phyloP scores from a whole-genome alignment of 1,140 invertebrate species.

The Xylocopa sonorina region DNA sequence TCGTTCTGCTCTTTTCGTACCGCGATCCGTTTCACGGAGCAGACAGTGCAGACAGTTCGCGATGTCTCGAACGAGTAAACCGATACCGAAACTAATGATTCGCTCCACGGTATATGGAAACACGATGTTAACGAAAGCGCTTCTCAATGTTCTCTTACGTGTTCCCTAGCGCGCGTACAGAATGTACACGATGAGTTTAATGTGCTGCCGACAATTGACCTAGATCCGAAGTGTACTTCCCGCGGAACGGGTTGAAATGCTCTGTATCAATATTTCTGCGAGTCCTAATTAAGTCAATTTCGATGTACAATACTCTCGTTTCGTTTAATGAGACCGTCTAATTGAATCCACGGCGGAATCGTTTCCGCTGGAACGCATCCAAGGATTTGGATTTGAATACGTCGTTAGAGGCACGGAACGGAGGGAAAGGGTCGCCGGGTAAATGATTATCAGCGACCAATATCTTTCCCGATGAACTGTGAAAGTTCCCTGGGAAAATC shows the following conservation, averaged over 20 bases:
- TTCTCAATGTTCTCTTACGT: conserved; percentile 4
- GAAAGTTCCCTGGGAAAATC: conserved; percentile 34
- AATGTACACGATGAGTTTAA: conserved; percentile 39
- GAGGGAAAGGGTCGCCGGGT: too few species aligned
- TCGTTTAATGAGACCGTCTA: too few species aligned
- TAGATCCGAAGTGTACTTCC: neutral
- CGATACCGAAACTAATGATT: conserved; percentile 42
- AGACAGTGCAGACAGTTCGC: neutral
- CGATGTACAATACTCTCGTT: too few species aligned
- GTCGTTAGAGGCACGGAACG: too few species aligned
- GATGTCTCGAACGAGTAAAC: conserved; percentile 36
- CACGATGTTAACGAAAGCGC: conserved; percentile 27
- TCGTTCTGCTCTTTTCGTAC: conserved; percentile 40
- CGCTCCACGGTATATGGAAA: conserved; percentile 46
- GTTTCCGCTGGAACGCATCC: too few species aligned
- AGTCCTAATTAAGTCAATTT: too few species aligned
- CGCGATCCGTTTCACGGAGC: conserved; percentile 32
- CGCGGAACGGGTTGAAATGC: neutral
- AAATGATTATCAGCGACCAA: neutral
- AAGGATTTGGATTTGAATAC: too few species aligned
- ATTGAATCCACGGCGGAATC: neutral
- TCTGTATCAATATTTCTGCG: neutral
- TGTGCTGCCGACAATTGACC: neutral
- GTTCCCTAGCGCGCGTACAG: too few species aligned
- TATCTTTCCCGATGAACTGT: neutral